These are phyloP conservation scores for Atethmia centrago DNA, from an alignment of 2,888 invertebrate species.

Conservation along the genomic window DNA sequence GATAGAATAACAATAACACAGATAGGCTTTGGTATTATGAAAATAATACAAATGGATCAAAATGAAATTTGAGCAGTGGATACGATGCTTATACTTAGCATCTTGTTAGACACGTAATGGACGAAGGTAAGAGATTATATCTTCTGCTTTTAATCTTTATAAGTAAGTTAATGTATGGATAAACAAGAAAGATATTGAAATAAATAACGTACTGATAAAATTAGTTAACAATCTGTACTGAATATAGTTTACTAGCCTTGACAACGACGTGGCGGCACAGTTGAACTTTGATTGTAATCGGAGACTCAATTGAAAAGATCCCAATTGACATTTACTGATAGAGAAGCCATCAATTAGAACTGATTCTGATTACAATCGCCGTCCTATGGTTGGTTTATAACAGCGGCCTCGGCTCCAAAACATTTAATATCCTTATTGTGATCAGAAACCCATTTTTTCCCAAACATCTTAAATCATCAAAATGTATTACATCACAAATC, in stretches of 20 bases:
- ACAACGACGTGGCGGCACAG: slow-evolving; percentile 29
- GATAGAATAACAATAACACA: slow-evolving; percentile 86
- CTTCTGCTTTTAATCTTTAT: slow-evolving; percentile 12
- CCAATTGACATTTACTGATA: slow-evolving; percentile 60
- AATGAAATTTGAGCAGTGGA: slow-evolving; percentile 76
- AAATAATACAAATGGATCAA: slow-evolving; percentile 77
- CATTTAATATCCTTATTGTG: slow-evolving; percentile 20
- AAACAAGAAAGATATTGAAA: slow-evolving; percentile 15
- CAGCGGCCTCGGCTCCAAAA: slow-evolving; percentile 24
- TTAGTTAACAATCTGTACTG: slow-evolving; percentile 36
- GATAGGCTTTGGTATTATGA: slow-evolving; percentile 74
- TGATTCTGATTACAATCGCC: slow-evolving; percentile 45
- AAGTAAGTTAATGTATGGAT: slow-evolving; percentile 12
- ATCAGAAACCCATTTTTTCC: slow-evolving; percentile 38
- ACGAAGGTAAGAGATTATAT: slow-evolving; percentile 40
- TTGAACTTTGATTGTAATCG: slow-evolving; percentile 53
- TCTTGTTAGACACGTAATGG: slow-evolving; percentile 36
- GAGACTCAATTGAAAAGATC: slow-evolving; percentile 53
- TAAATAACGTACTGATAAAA: slow-evolving; percentile 32
- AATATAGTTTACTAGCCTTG: slow-evolving; percentile 28
- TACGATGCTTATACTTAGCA: slow-evolving; percentile 33
- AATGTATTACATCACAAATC: slow-evolving; percentile 60
- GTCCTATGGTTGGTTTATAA: slow-evolving; percentile 13
- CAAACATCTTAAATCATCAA: slow-evolving; percentile 33
- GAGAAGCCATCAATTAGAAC: slow-evolving; percentile 54